Conservation (phyloP, 2,888 invertebrate species). For the Fragum sueziense region DNA sequence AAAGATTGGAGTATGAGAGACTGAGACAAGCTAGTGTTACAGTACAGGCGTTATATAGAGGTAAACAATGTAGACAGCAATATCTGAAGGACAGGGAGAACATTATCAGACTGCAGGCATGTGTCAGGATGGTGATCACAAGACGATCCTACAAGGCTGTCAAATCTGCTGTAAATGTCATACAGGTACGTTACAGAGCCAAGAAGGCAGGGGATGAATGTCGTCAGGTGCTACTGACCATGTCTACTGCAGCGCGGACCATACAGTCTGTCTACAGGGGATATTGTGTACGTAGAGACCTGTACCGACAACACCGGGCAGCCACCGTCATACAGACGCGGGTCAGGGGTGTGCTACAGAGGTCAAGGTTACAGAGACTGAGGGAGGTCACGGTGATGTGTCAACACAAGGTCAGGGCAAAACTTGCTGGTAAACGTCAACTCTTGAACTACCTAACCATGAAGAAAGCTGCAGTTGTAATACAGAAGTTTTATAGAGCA, state of each 20-base stretch:
- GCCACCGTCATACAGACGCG: slow-evolving; percentile 57
- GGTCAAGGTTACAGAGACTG: slow-evolving; percentile 26
- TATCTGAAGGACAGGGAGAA: slow-evolving; percentile 40
- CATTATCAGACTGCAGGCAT: slow-evolving; percentile 59
- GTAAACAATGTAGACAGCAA: slow-evolving; percentile 53
- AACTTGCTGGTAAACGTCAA: slow-evolving; percentile 21
- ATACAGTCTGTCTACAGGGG: slow-evolving; percentile 62
- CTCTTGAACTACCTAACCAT: slow-evolving; percentile 15
- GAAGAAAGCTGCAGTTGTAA: slow-evolving; percentile 5
- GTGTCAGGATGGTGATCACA: slow-evolving; percentile 25
- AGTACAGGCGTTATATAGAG: slow-evolving; percentile 65
- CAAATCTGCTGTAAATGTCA: slow-evolving; percentile 51
- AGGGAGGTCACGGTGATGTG: slow-evolving; percentile 42
- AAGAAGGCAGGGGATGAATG: slow-evolving; percentile 2
- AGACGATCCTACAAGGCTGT: slow-evolving; percentile 34
- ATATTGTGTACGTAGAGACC: slow-evolving; percentile 38
- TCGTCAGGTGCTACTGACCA: background rate
- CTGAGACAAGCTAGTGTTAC: slow-evolving; percentile 60
- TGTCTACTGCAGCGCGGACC: slow-evolving; percentile 42
- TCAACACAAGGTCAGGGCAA: slow-evolving; percentile 38
- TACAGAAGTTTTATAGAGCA: slow-evolving; percentile 6
- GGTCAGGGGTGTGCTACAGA: slow-evolving; percentile 39
- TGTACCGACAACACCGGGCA: slow-evolving; percentile 34
- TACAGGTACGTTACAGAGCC: slow-evolving; percentile 44
- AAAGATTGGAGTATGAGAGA: slow-evolving; percentile 21